Conservation (phyloP, 2,888 invertebrate genomes). For the Dorcus parallelipipedus region DNA sequence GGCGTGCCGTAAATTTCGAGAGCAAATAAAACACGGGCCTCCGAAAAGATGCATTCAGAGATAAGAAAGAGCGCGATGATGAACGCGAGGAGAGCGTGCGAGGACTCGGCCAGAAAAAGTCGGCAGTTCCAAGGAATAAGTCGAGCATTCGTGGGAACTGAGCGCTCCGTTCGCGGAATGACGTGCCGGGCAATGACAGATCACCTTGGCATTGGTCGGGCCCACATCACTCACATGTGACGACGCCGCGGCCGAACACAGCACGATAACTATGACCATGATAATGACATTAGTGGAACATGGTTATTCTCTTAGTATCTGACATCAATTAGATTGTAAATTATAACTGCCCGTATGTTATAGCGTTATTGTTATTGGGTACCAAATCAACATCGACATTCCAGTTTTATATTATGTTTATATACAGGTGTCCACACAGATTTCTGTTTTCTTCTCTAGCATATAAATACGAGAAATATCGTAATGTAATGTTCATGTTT, state of each 20-base stretch:
- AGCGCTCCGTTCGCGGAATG: constrained; percentile 37
- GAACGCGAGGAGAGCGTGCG: neutral
- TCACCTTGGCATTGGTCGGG: constrained; percentile 41
- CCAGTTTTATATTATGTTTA: no score
- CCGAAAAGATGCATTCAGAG: neutral
- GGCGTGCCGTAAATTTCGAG: constrained; percentile 4
- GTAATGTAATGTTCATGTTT: no score
- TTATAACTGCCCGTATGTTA: neutral
- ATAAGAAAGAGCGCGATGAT: no score
- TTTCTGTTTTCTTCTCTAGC: no score
- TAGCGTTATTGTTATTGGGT: no score
- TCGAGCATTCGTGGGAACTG: constrained; percentile 35
- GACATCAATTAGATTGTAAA: neutral
- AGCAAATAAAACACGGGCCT: neutral
- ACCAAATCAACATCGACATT: no score
- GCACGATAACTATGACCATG: constrained; percentile 28
- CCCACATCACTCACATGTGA: constrained; percentile 29
- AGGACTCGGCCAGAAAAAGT: constrained; percentile 12
- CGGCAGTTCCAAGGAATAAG: constrained; percentile 30
- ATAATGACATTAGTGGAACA: constrained; percentile 40
- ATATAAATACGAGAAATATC: no score
- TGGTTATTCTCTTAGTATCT: constrained; percentile 37
- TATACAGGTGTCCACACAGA: no score
- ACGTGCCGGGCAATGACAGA: constrained; percentile 37
- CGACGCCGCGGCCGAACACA: constrained; percentile 7